Base-by-base conservation (phyloP, 1,140 invertebrate species). In the Solen grandis region DNA sequence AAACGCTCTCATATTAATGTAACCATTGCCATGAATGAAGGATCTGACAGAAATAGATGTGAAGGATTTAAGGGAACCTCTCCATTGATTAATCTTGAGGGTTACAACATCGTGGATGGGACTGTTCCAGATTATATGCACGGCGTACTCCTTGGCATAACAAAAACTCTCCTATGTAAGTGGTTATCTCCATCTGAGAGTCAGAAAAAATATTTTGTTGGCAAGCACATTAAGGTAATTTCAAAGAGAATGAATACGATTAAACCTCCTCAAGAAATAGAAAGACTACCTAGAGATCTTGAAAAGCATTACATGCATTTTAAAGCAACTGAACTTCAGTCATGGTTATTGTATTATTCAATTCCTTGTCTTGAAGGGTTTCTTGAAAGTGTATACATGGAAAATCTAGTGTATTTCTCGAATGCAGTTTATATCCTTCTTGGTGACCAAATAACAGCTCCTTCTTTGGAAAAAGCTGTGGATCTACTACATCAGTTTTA, bases 281-380 rank as follows among this genome's bases (percentile, higher is more conserved):
- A 83, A 62, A 52, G 70, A 13, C 35, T 83, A 14, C 82, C 82
- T 38, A 16, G 82, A n/a, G 76, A 83, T 29, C 41, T 83, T n/a
- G 82, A 83, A 75, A 83, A 74, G 55, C 22, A 83, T 75, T 74
- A 83, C 25, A n/a, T 10, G 1, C 25, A 83, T 79, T 83, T 83
- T 8, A 83, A 83, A 29, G 82, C 75, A 36, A 79, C 75, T 22
- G 82, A 83, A 68, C 35, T 83, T 25, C 73, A 83, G 46, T 25
- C 74, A 22, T 83, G 36, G 31, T 35, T 82, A 3, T 41, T 83
- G 13, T 78, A 57, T 68, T 83, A 62, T 63, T 25, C 62, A 5
- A 0, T 79, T 10, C 70, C 76, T 41, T 83, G 75, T 46, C 27
- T 83, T 0, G 22, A 60, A 57, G 74, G 65, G 1, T 36, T 74